Evolutionary conservation across 2,113 vertebrate species (phyloP), one percentile per base, ranked within the genome.

Genomic region (Corvus cornix): DNA sequence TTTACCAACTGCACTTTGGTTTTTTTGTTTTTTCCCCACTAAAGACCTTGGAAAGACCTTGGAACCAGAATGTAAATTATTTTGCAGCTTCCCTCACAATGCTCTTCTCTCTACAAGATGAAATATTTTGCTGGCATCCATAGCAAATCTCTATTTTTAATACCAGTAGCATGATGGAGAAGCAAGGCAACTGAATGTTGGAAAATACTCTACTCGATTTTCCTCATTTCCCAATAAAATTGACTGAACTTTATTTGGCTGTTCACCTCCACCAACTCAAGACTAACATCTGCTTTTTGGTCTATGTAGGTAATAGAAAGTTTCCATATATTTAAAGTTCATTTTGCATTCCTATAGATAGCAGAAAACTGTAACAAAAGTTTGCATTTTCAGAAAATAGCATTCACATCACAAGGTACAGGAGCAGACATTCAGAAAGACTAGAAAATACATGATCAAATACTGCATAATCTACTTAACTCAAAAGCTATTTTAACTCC

Each of bases 181-280:
- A 96, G 79, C n/a, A 75, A 72, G n/a, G 73, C 73, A 79, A 92
- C 67, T 88, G 77, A 84, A 96, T 31, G 62, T 44, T 94, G 93
- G 92, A 94, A 96, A 96, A 94, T 94, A 92, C 86, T 90, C 84
- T 56, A 60, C 86, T 75, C 44, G 30, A 93, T 94, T 95, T 97
- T 95, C 93, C 96, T 90, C 44, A 95, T 93, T 96, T 94, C 93
- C 96, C 90, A 92, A 22, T 64, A 93, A 94, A 94, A 82, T 84
- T 96, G 96, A 93, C 95, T 97, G 96, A 94, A 95, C 96, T 96
- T 94, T 95, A 72, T 89, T 95, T 96, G 96, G 89, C 93, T 87
- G 92, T 92, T 95, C 92, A 94, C 73, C 92, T 90, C 58, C 46
- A 96, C 60, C 86, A 96, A 30, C 73, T 84, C 37, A 93, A 87